Percentiles rank a stretch among this genome's conserved stretches.
phyloP scores from a whole-genome alignment of 2,888 invertebrate genomes.

The Tromatobia lineatoria region DNA sequence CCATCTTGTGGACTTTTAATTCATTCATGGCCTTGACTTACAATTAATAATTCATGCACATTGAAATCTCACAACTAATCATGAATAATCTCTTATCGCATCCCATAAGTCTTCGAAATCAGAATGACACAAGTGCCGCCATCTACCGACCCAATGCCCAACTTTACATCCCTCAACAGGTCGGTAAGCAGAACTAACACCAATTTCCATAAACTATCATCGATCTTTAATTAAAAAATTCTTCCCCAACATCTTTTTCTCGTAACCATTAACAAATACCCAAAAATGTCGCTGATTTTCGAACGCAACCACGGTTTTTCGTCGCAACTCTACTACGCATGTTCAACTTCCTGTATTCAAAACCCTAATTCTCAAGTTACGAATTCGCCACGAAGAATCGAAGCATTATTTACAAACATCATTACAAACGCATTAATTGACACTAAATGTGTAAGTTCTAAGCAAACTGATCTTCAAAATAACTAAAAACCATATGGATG shows the following conservation, averaged over 20 bases:
- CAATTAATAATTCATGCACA: too few species aligned
- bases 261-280: neutral
- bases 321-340: neutral
- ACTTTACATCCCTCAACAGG: too few species aligned
- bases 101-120: too few species aligned
- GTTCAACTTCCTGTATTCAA: constrained; percentile 13
- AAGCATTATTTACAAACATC: neutral
- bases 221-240: too few species aligned
- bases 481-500: neutral
- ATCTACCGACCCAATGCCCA: too few species aligned
- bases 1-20: too few species aligned
- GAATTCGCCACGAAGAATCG: neutral
- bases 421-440: neutral
- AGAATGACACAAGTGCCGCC: too few species aligned
- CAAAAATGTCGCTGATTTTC: neutral
- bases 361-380: neutral
- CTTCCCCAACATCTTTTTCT: neutral
- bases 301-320: neutral
- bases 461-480: neutral
- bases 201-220: too few species aligned
- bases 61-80: too few species aligned
- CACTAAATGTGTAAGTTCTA: neutral
- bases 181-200: too few species aligned
- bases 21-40: too few species aligned
- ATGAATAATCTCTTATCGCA: too few species aligned